A percentile compares a stretch with the other conserved stretches of the same genome.
These are phyloP conservation scores for Acanthosepion lycidas DNA, from an alignment of 2,888 invertebrate species.

Conservation along the genomic window DNA sequence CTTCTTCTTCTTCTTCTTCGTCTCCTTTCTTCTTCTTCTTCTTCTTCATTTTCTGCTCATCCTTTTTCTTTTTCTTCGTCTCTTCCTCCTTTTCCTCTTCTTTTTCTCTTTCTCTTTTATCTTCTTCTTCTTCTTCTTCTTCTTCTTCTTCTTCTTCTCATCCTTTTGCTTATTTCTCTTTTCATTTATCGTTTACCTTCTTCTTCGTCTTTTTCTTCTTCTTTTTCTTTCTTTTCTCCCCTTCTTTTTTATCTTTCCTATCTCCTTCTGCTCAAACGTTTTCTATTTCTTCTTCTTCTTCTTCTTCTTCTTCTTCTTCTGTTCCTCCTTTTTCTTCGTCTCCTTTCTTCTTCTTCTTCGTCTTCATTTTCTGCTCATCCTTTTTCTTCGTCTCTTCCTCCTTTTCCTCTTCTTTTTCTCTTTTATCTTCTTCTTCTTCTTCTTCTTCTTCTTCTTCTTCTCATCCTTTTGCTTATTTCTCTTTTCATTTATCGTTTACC, in stretches of 20 bases:
- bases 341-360: no score
- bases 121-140: no score
- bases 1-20: background rate
- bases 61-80: background rate
- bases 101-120: no score
- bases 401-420: background rate
- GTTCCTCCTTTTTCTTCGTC: background rate
- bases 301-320: background rate
- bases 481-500: no score
- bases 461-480: no score
- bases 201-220: no score
- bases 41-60: background rate
- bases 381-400: background rate
- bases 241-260: background rate
- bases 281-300: background rate
- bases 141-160: no score
- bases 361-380: background rate
- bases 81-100: no score
- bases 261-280: background rate
- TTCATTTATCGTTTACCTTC: no score
- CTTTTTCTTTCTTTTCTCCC: background rate
- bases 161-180: no score
- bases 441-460: no score
- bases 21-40: no score
- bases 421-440: background rate